phyloP scores from a whole-genome alignment of 2,888 invertebrate genomes.

The Drosophila subsilvestris region DNA sequence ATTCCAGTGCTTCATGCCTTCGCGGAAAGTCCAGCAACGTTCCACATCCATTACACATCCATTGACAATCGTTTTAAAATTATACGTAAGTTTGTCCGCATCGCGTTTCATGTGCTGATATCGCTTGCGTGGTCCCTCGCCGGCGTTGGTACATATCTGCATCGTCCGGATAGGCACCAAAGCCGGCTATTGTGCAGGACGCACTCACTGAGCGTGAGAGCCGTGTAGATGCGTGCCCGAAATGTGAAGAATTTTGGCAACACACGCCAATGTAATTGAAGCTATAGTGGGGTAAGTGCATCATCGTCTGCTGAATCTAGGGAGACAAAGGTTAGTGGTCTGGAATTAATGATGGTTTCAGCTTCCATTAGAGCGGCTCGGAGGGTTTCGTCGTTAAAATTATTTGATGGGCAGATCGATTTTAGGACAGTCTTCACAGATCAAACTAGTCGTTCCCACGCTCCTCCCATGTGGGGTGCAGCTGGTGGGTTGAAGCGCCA shows the following conservation, averaged over 20 bases:
- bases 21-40: conserved; percentile 91
- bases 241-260: conserved; percentile 95
- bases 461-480: too few relatives aligned
- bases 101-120: conserved; percentile 86
- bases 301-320: too few relatives aligned
- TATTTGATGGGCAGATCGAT: too few relatives aligned
- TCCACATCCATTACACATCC: conserved; percentile 94
- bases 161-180: conserved; percentile 94
- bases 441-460: too few relatives aligned
- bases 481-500: too few relatives aligned
- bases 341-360: too few relatives aligned
- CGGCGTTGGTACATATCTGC: conserved; percentile 90
- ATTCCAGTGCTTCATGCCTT: conserved; percentile 97
- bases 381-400: too few relatives aligned
- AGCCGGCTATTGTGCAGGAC: conserved; percentile 95
- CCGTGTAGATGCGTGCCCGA: conserved; percentile 94
- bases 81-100: conserved; percentile 86
- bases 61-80: conserved; percentile 93
- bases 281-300: too few relatives aligned
- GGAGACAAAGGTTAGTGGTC: too few relatives aligned
- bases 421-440: too few relatives aligned
- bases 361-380: too few relatives aligned
- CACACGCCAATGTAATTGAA: too few relatives aligned
- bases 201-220: conserved; percentile 95
- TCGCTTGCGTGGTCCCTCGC: conserved; percentile 92